Evolutionary conservation across 2,888 invertebrate species (phyloP).

Genomic region (Lepidonotus clava): DNA sequence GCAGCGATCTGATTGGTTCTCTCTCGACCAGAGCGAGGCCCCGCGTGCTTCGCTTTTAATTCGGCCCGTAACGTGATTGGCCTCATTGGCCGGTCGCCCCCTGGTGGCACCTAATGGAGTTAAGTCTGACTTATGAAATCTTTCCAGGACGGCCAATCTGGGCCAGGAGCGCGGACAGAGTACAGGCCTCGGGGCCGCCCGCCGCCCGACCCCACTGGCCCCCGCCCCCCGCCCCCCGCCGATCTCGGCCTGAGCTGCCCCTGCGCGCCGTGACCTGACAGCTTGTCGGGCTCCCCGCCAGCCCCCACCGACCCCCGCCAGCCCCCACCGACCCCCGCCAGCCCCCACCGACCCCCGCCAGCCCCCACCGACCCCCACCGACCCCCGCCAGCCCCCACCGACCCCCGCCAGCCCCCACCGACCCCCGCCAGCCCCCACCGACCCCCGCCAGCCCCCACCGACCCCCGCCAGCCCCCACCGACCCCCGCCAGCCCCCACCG

Average conservation of each 20-base stretch:
- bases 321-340: constrained; percentile 10
- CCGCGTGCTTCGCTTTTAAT: constrained; percentile 48
- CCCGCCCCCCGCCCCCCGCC: not conserved
- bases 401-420: not conserved
- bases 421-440: no score
- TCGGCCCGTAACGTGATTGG: constrained; percentile 41
- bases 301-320: not conserved
- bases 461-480: no score
- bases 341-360: no score
- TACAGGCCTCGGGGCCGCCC: constrained; percentile 3
- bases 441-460: no score
- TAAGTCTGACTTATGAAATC: constrained; percentile 48
- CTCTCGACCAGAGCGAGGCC: constrained; percentile 22
- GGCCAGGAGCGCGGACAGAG: constrained; percentile 18
- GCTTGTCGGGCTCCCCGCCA: not conserved
- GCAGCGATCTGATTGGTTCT: constrained; percentile 39
- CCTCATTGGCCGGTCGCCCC: constrained; percentile 6
- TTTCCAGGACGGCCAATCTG: constrained; percentile 34
- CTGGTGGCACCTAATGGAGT: constrained; percentile 31
- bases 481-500: no score
- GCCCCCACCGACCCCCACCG: no score
- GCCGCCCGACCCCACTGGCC: not conserved
- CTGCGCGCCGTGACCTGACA: not conserved
- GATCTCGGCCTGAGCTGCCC: not conserved
- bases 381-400: not conserved